Base-by-base conservation (phyloP, 2,797 vertebrate genomes). In the Xiphorhynchus erythropygius region DNA sequence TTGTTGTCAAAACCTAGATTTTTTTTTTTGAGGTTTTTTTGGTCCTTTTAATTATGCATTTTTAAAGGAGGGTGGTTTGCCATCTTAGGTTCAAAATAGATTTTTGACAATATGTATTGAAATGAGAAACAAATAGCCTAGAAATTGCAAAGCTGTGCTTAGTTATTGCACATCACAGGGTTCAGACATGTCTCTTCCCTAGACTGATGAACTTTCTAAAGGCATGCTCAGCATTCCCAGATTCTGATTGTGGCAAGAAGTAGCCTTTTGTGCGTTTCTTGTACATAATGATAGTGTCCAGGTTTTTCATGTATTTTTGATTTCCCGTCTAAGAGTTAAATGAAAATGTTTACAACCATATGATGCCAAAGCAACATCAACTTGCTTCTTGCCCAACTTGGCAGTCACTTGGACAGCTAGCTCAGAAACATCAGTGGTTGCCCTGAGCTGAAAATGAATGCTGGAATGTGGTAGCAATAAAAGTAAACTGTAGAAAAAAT, bases 401-500 rank as follows among this genome's bases (percentile, higher is more conserved):
- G 85, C 96, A 95, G 87, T 86, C 87, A 27, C 28, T 95, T 89
- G 52, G 90, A 33, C 70, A 94, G 85, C 76, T 89, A 92, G 53
- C 53, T 96, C 68, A 89, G 69, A 96, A 94, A 94, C 76, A 92
- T 92, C 96, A 81, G 75, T 78, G 89, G 85, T 92, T 97, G 95
- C 94, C 91, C 84, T 94, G 89, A 97, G 96, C 91, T 95, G 93
- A 89, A 95, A 91, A 71, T 74, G 87, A 92, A 60, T 90, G 64
- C 69, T 94, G 89, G 79, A 87, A 88, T 89, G 95, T 94, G 87
- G 82, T 84, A 91, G 91, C 84, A 94, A 84, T 96, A 94, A 90
- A 95, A 95, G 92, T 93, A 95, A 96, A 95, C 86, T 94, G 92
- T 84, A 92, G 95, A 93, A 91, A 92, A 93, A 94, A 93, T 85